These are phyloP conservation scores for Chloropsis hardwickii DNA, from an alignment of 2,113 vertebrate genomes.

Conservation along the genomic window DNA sequence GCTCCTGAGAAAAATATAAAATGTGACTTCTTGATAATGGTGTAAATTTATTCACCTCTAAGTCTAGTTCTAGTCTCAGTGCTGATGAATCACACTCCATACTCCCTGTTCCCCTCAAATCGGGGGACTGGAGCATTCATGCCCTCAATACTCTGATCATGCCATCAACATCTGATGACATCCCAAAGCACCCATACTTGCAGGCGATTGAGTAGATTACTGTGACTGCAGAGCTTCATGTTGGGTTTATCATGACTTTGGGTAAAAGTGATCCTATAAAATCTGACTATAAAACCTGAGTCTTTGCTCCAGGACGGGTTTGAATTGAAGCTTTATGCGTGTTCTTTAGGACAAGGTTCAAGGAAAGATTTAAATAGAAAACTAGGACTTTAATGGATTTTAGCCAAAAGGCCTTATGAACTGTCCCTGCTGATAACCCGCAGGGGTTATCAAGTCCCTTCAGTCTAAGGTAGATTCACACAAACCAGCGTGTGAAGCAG, in stretches of 20 bases:
- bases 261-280: not conserved
- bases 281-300: not conserved
- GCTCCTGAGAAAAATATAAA: not conserved
- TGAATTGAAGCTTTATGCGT: not conserved
- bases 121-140: fast-evolving
- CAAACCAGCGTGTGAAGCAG: fast-evolving
- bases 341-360: not conserved
- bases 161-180: not conserved
- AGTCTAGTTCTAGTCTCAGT: not conserved
- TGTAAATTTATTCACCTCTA: not conserved
- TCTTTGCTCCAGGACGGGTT: not conserved
- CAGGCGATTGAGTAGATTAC: not conserved
- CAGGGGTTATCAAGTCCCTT: not conserved
- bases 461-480: not conserved
- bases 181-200: fast-evolving
- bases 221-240: not conserved
- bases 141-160: not conserved
- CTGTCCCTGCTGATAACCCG: not conserved
- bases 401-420: not conserved
- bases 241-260: not conserved
- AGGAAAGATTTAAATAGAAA: not conserved
- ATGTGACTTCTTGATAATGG: not conserved
- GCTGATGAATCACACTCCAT: not conserved
- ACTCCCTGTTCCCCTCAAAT: fast-evolving
- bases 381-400: not conserved